Evolutionary conservation across 2,797 vertebrate genomes (phyloP), one percentile per base, ranked within the genome.

Genomic region (Leuciscus waleckii): DNA sequence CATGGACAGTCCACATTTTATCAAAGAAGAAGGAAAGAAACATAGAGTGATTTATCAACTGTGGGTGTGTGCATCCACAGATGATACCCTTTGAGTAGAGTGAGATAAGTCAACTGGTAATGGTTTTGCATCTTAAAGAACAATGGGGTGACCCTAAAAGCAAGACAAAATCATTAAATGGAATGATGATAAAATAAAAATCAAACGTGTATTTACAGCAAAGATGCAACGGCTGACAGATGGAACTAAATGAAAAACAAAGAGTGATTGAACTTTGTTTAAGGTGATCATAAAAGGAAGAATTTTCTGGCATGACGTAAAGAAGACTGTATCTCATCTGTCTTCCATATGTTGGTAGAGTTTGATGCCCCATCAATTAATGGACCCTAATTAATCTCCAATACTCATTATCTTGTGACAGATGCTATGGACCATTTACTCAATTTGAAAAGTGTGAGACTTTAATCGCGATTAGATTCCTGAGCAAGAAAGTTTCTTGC

Each of bases 381-480:
- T 11, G 10, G 23, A 85, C 86, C 37, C 16, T 75, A 61, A 84
- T 89, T 81, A 51, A 87, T 87, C 81, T 79, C 73, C 14, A 41
- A 68, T 68, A 86, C 63, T 79, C 81, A 63, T 86, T 79, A 78
- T 16, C 58, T 49, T 58, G 76, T 61, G n/a, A 84, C 81, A 82
- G 78, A 84, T n/a, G 39, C 67, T 46, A 56, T 75, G 67, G 35
- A 88, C 74, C 79, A 82, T 84, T 87, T 82, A 32, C 51, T 69
- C 37, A 7, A 68, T 58, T 82, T 56, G 14, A 68, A n/a, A 81
- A 81, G 29, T n/a, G 54, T 56, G 14, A 71, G 51, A 70, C 67
- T 41, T 61, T 82, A 43, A 69, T 58, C 51, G 9, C 4, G 19
- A 61, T 71, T 71, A 56, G 35, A 58, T 71, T 82, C 35, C 67